Conservation (phyloP, 2,797 vertebrate genomes). For the Sebastes steindachneri region DNA sequence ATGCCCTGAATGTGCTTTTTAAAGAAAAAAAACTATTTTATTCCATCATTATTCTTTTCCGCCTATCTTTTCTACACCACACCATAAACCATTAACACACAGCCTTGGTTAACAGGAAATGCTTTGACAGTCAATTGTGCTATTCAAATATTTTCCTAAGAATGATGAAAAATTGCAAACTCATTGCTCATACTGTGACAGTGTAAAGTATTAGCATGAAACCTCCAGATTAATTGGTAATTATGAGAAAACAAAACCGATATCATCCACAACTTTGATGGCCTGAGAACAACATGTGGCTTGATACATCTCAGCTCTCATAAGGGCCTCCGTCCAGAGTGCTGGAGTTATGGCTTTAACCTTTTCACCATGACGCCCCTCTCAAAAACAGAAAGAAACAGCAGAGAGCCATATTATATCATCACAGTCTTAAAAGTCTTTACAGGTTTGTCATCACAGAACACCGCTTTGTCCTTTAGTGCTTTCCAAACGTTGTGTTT, state of each 20-base stretch:
- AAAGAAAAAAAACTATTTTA: neutral
- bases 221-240: neutral
- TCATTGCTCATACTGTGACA: neutral
- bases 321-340: neutral
- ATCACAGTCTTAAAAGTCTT: neutral
- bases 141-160: neutral
- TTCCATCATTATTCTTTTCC: neutral
- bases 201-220: neutral
- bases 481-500: neutral
- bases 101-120: neutral
- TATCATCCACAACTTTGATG: neutral
- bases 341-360: constrained; percentile 5
- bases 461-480: neutral
- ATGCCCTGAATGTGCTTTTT: neutral
- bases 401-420: neutral
- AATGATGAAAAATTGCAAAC: neutral
- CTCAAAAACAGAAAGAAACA: neutral
- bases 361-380: constrained; percentile 24
- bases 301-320: constrained; percentile 9
- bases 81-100: neutral
- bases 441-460: constrained; percentile 10
- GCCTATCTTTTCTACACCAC: neutral
- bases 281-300: neutral
- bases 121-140: neutral
- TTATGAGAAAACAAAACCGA: neutral